A percentile compares a stretch with the other conserved stretches of the same genome.
Evolutionary conservation across 2,888 invertebrate genomes (phyloP).

Genomic region (Lampropteryx suffumata): DNA sequence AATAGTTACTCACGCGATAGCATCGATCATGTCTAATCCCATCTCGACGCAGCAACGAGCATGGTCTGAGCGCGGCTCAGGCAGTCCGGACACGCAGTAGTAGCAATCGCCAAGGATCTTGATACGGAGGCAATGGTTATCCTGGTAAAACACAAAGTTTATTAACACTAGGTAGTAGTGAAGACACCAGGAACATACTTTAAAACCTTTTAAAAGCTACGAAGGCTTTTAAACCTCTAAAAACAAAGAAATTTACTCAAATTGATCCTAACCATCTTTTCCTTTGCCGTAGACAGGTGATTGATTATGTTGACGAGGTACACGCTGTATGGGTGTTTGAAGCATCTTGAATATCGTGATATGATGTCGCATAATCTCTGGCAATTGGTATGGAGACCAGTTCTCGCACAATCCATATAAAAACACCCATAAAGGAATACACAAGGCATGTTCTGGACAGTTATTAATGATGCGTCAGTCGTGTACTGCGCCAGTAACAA

Average conservation of each 20-base stretch:
- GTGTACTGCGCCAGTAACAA: slow-evolving; percentile 7
- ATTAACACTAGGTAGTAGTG: no score
- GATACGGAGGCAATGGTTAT: slow-evolving; percentile 91
- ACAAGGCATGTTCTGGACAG: slow-evolving; percentile 18
- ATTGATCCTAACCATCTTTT: no score
- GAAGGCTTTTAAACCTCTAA: no score
- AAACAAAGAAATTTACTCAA: no score
- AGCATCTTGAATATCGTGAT: no score
- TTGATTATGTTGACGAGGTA: no score
- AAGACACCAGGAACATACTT: no score
- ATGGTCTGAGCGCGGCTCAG: slow-evolving; percentile 95
- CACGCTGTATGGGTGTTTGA: no score
- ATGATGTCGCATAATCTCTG: no score
- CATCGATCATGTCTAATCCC: slow-evolving; percentile 94
- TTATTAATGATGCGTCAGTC: slow-evolving; percentile 15
- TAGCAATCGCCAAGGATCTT: slow-evolving; percentile 96
- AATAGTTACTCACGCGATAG: slow-evolving; percentile 86
- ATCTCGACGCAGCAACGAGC: slow-evolving; percentile 95
- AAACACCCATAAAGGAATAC: slow-evolving; percentile 3
- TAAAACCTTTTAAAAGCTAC: no score
- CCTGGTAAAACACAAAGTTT: slow-evolving; percentile 66
- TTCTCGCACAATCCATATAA: slow-evolving; percentile 10
- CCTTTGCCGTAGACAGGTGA: no score
- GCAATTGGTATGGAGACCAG: no score
- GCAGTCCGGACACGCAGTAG: slow-evolving; percentile 95